Evolutionary conservation across 2,113 vertebrate genomes (phyloP), one percentile per base, ranked within the genome.

Genomic region (Grantiella picta): DNA sequence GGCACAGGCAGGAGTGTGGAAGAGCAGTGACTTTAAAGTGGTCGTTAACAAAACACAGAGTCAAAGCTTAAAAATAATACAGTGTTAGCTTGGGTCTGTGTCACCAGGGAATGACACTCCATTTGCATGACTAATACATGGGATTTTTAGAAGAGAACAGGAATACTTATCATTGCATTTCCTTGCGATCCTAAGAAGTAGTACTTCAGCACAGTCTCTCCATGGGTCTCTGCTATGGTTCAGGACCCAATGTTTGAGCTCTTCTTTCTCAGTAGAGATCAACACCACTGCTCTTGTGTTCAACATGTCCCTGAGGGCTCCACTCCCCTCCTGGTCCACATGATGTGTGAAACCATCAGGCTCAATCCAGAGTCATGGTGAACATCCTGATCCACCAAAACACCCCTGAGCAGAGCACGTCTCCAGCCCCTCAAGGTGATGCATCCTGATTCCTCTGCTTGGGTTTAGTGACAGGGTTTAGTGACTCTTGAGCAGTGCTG

Each of bases 171-270:
- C 35, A 42, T 11, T 59, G 50, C 5, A 24, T 76, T 93, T 92
- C 33, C 49, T 64, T 27, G 57, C 66, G 42, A 89, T 57, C 56
- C 24, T 56, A n/a, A 56, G n/a, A 44, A 53, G 16, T 0, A 40
- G 28, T 18, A 8, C 33, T 82, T 36, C 52, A 73, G 18, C 14
- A 54, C 7, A 24, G 2, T 15, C 31, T 52, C 31, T 59, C 20
- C 45, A 22, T 59, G 31, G 18, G 59, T 20, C 14, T 49, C 27
- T 78, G 40, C 19, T 6, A 7, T 24, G 40, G 27, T 15, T 64
- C 16, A n/a, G 47, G n/a, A 42, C 18, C 82, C 40, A 1, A 0
- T 3, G 28, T 0, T 7, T 5, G 0, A 42, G 23, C 15, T 87
- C 7, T 65, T 15, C 38, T n/a, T 60, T 60, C 53, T 52, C 44